Evolutionary conservation across 1,140 invertebrate genomes (phyloP).

Genomic region (Drosophila kepulauana): DNA sequence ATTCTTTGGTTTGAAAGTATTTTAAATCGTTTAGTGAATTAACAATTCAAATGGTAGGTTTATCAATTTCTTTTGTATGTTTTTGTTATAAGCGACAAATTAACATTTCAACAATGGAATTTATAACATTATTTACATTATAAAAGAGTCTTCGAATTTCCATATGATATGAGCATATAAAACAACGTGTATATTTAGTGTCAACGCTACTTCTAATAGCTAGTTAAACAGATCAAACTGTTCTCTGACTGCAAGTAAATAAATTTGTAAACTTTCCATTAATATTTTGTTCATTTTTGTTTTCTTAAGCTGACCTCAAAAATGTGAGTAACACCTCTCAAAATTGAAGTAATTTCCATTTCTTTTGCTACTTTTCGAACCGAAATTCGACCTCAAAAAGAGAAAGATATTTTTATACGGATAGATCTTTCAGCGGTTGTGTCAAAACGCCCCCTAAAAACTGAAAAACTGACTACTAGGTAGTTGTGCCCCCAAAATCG

Average conservation of each 20-base stretch:
- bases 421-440: slow-evolving; percentile 26
- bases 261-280: not conserved
- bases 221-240: too few species aligned
- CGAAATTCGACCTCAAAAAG: slow-evolving; percentile 18
- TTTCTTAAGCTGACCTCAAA: not conserved
- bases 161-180: slow-evolving; percentile 3
- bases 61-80: not conserved
- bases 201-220: not conserved
- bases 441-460: slow-evolving; percentile 35
- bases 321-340: not conserved
- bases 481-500: slow-evolving; percentile 41
- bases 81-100: not conserved
- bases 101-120: slow-evolving; percentile 12
- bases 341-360: slow-evolving; percentile 32
- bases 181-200: not conserved
- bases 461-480: not conserved
- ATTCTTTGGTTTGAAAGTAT: not conserved
- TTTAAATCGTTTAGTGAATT: slow-evolving; percentile 1
- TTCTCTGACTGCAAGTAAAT: not conserved
- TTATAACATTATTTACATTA: not conserved
- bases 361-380: slow-evolving; percentile 6
- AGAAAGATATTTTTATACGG: slow-evolving; percentile 14
- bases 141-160: not conserved
- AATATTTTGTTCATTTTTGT: not conserved
- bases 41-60: slow-evolving; percentile 3